Evolutionary conservation across 2,888 invertebrate genomes (phyloP).

Genomic region (Polydrusus pterygomalis): DNA sequence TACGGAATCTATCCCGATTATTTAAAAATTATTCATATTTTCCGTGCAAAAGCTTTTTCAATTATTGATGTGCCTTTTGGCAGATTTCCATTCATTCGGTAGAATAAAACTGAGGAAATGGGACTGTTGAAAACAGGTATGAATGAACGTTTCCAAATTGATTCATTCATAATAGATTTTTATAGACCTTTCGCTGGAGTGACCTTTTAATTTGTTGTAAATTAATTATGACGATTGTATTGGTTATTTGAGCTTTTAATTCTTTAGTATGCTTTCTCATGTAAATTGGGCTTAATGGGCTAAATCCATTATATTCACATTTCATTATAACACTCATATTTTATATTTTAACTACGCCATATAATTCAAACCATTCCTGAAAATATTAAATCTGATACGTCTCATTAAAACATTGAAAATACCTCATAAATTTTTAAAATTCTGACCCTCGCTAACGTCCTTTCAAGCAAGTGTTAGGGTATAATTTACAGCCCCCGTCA

Average conservation of each 20-base stretch:
- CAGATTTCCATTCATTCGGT: constrained; percentile 40
- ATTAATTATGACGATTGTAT: too few species aligned
- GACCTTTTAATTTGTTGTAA: too few species aligned
- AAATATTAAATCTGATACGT: constrained; percentile 28
- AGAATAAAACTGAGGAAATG: constrained; percentile 30
- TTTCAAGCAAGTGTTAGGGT: constrained; percentile 44
- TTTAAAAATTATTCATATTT: constrained; percentile 46
- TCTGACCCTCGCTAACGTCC: constrained; percentile 44
- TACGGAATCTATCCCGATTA: constrained; percentile 32
- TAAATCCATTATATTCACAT: too few species aligned
- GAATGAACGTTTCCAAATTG: not conserved
- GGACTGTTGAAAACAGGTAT: not conserved
- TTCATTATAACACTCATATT: not conserved
- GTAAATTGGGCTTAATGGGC: too few species aligned
- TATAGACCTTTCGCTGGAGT: too few species aligned
- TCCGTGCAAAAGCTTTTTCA: constrained; percentile 41
- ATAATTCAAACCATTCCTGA: constrained; percentile 13
- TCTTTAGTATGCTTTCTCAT: too few species aligned
- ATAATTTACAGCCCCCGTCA: constrained; percentile 47
- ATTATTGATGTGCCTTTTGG: constrained; percentile 40
- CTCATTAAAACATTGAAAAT: constrained; percentile 42
- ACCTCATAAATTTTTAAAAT: constrained; percentile 44
- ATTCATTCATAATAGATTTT: not conserved
- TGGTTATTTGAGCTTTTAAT: too few species aligned
- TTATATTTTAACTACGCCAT: not conserved